These are phyloP conservation scores for Sebastes itinus DNA, from an alignment of 2,797 vertebrate species.

Conservation along the genomic window DNA sequence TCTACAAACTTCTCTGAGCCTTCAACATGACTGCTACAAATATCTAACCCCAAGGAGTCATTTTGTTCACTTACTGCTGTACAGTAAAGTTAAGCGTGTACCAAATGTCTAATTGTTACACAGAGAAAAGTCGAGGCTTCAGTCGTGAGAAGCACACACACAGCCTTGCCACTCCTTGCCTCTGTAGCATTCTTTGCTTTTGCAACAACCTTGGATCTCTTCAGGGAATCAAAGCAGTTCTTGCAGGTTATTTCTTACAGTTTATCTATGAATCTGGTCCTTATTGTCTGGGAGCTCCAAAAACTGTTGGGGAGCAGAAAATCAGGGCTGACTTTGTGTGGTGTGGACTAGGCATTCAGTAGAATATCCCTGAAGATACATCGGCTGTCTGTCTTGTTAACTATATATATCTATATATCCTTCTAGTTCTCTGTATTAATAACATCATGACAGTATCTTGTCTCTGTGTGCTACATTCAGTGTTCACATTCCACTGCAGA, in stretches of 20 bases:
- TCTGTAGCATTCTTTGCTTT: not conserved
- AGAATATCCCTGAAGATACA: not conserved
- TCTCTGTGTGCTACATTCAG: not conserved
- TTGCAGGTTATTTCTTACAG: not conserved
- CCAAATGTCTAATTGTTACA: not conserved
- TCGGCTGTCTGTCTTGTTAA: not conserved
- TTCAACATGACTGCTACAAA: not conserved
- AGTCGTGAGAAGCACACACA: not conserved
- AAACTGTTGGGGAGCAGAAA: too few species aligned
- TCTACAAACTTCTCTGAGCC: not conserved
- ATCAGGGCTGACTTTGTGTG: too few species aligned
- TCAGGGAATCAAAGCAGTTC: not conserved
- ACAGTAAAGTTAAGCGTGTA: not conserved
- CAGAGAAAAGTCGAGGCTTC: not conserved
- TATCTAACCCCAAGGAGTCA: not conserved
- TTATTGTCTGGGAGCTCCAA: too few species aligned
- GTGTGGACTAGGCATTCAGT: not conserved
- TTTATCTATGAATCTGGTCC: not conserved
- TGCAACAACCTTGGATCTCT: not conserved
- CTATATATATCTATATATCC: not conserved
- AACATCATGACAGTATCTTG: not conserved
- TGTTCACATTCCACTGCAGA: not conserved
- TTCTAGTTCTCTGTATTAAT: not conserved
- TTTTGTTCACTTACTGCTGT: not conserved
- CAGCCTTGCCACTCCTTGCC: not conserved